Evolutionary conservation across 2,797 vertebrate species (phyloP).

Genomic region (Okamejei kenojei): DNA sequence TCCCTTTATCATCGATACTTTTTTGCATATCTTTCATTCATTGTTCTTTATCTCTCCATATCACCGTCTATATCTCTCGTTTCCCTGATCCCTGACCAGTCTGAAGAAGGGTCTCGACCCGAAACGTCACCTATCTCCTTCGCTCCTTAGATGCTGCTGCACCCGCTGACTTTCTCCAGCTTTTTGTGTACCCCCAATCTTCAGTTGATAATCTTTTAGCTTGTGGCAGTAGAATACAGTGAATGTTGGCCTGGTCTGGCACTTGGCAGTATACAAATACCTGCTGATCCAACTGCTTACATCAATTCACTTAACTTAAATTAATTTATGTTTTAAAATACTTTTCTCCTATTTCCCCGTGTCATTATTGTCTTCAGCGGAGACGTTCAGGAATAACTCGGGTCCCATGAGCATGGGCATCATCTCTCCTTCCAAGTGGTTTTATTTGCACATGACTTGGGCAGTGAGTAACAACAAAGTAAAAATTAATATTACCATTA

Average conservation of each 20-base stretch:
- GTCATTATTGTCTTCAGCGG: not conserved
- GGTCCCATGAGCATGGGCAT: not conserved
- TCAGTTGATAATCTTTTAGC: not conserved
- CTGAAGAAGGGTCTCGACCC: too few relatives aligned
- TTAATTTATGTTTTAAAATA: not conserved
- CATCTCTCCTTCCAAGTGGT: not conserved
- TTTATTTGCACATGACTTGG: not conserved
- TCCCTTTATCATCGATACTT: too few relatives aligned
- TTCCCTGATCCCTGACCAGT: too few relatives aligned
- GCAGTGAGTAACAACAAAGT: not conserved
- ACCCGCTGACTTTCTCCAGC: too few relatives aligned
- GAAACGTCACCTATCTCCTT: too few relatives aligned
- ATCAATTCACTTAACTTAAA: not conserved
- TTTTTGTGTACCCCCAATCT: too few relatives aligned
- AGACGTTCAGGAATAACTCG: not conserved
- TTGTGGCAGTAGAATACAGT: not conserved
- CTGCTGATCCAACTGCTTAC: not conserved
- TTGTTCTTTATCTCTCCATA: too few relatives aligned
- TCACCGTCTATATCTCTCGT: too few relatives aligned
- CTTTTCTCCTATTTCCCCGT: not conserved
- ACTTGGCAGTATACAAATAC: not conserved
- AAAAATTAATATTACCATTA: not conserved
- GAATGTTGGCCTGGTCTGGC: not conserved
- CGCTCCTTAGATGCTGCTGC: too few relatives aligned
- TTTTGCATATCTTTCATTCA: too few relatives aligned